Evolutionary conservation across 2,888 invertebrate genomes (phyloP).

Genomic region (Embidobia sp.): DNA sequence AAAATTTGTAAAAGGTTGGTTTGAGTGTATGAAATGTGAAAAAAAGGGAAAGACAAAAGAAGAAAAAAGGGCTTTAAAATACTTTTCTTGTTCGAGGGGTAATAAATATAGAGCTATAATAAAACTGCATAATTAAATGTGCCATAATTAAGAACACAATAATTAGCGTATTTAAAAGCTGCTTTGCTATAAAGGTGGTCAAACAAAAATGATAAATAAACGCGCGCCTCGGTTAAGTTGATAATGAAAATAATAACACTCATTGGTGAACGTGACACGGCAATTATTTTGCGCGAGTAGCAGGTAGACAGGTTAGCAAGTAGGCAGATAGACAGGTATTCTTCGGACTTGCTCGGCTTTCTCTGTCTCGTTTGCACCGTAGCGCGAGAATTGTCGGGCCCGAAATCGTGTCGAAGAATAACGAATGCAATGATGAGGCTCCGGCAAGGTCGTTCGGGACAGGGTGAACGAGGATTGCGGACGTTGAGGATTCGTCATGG

Average conservation of each 20-base stretch:
- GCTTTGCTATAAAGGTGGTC: constrained; percentile 27
- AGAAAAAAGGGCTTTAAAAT: no score
- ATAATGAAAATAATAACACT: constrained; percentile 56
- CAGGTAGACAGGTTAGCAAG: constrained; percentile 50
- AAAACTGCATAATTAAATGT: constrained; percentile 1
- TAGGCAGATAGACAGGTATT: constrained; percentile 46
- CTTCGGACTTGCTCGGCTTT: constrained; percentile 14
- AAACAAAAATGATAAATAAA: constrained; percentile 42
- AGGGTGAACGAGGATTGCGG: constrained; percentile 45
- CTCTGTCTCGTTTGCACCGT: constrained; percentile 13
- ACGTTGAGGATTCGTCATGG: constrained; percentile 61
- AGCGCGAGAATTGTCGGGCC: constrained; percentile 26
- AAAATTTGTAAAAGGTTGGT: no score
- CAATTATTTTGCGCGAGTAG: constrained; percentile 52
- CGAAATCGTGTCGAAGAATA: constrained; percentile 50
- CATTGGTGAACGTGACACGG: constrained; percentile 44
- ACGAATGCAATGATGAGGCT: constrained; percentile 60
- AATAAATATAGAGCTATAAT: no score
- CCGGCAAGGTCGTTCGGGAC: constrained; percentile 50
- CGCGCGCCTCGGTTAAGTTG: constrained; percentile 7
- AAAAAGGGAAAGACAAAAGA: no score
- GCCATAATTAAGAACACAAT: background rate
- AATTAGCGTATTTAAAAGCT: constrained; percentile 38
- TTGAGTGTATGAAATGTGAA: no score
- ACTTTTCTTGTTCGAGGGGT: no score